Percentiles rank a stretch among this genome's conserved stretches.
These are phyloP conservation scores for Sinocyclocheilus rhinocerous DNA, from an alignment of 2,113 vertebrate species.

Conservation along the genomic window DNA sequence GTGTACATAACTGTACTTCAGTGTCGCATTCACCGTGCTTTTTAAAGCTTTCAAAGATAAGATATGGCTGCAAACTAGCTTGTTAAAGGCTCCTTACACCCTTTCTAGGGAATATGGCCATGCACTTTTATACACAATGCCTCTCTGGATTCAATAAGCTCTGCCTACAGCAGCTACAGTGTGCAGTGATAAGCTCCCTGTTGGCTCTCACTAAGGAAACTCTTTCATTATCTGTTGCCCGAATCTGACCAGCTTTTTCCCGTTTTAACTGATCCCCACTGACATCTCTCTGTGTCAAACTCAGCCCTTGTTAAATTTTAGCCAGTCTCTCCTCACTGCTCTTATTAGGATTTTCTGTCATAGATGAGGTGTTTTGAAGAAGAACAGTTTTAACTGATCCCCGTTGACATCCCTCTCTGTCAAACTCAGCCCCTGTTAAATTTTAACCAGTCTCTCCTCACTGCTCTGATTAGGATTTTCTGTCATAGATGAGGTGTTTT, in stretches of 20 bases:
- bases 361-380: conserved; percentile 1
- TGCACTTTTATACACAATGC: conserved; percentile 33
- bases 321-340: not conserved
- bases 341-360: not conserved
- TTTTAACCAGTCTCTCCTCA: not conserved
- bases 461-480: not conserved
- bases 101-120: conserved; percentile 20
- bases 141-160: conserved; percentile 33
- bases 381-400: conserved; percentile 34
- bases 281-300: too few species aligned
- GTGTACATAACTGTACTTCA: conserved; percentile 25
- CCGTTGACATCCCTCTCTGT: not conserved
- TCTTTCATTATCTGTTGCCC: conserved; percentile 29
- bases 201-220: conserved; percentile 38
- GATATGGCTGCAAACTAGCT: conserved; percentile 32
- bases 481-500: conserved; percentile 1
- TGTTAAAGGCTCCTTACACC: conserved; percentile 40
- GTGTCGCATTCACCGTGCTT: not conserved
- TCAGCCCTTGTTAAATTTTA: too few species aligned
- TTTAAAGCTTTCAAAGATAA: conserved; percentile 28
- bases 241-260: conserved; percentile 37
- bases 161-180: conserved; percentile 34
- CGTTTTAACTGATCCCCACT: too few species aligned
- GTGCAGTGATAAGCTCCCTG: conserved; percentile 32
- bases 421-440: conserved; percentile 10